Base-by-base conservation (phyloP, 2,888 invertebrate genomes). In the Pseudolycoriella hygida region DNA sequence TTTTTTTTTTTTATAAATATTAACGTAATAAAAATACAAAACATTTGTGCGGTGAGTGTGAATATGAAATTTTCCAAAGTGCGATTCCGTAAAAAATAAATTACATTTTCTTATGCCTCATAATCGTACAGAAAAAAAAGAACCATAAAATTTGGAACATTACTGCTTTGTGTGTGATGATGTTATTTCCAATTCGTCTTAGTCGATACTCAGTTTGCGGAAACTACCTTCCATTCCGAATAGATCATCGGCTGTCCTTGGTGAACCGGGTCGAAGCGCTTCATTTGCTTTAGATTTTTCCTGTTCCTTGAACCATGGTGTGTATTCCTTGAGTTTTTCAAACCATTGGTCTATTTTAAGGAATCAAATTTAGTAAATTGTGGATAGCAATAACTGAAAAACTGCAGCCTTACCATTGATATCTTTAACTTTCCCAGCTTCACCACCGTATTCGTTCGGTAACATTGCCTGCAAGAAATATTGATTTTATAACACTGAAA, bases 211-310 rank as follows among this genome's bases (percentile, higher is more conserved):
- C 47, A 89, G 67, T 62, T 88, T 83, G 56, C 86, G 76, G 71
- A 88, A 88, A 42, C 87, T 85, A 37, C 88, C 88, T 55, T 88
- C 88, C 56, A 88, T 73, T n/a, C 88, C 88, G 56, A 89, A 88
- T 3, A 88, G 70, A 56, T 88, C 87, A 52, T 87, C 85, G 52
- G 80, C 77, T 53, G 85, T 86, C 58, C 83, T 87, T 49, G 86
- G 85, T 59, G 82, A 83, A 38, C 86, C 88, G 1, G 84, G 84
- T 57, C 89, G 74, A 48, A 83, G 74, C 0, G 79, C 66, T 60
- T 88, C 88, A 53, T 85, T 81, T 12, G 85, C 78, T 59, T 84
- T 85, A 25, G 80, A 63, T 38, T 71, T 69, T 58, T 87, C 86
- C 56, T 87, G 85, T 49, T 77, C 79, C 54, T 77, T 70, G 61